Percentiles rank a stretch among this genome's conserved stretches.
These are phyloP conservation scores for Pycnonotus jocosus DNA, from an alignment of 2,113 vertebrate genomes.

Conservation along the genomic window DNA sequence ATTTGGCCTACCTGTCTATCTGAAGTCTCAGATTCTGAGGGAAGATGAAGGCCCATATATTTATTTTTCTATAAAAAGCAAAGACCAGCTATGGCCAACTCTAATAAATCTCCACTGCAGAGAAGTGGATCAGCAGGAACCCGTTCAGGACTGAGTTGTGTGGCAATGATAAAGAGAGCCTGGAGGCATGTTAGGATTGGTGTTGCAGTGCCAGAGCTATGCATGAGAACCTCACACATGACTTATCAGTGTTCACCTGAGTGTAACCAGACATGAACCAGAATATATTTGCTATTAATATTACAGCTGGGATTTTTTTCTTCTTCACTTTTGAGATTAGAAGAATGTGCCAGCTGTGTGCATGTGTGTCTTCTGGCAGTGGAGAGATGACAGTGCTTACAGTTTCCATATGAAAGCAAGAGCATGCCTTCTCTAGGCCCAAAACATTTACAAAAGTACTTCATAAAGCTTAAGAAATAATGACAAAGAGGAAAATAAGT, in stretches of 20 bases:
- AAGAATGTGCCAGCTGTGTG: background rate
- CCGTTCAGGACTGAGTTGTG: background rate
- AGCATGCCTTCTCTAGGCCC: constrained; percentile 49
- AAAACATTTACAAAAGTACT: constrained; percentile 42
- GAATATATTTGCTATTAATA: constrained; percentile 35
- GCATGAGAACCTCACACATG: background rate
- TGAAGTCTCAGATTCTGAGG: background rate
- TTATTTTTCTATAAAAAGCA: background rate
- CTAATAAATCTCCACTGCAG: background rate
- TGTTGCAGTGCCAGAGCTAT: background rate
- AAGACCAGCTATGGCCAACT: background rate
- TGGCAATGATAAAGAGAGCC: background rate
- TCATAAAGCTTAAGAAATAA: constrained; percentile 62
- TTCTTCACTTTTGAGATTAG: background rate
- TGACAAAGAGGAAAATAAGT: constrained; percentile 60
- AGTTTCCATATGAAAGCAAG: constrained; percentile 48
- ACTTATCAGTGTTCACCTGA: constrained; percentile 35
- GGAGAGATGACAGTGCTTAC: background rate
- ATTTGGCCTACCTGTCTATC: background rate
- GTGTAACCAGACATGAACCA: constrained; percentile 34
- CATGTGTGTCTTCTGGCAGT: background rate
- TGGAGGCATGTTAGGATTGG: background rate
- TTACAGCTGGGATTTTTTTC: background rate
- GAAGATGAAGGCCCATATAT: background rate
- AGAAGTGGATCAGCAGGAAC: background rate